Base-by-base conservation (phyloP, 1,140 invertebrate species). In the Harpegnathos saltator region DNA sequence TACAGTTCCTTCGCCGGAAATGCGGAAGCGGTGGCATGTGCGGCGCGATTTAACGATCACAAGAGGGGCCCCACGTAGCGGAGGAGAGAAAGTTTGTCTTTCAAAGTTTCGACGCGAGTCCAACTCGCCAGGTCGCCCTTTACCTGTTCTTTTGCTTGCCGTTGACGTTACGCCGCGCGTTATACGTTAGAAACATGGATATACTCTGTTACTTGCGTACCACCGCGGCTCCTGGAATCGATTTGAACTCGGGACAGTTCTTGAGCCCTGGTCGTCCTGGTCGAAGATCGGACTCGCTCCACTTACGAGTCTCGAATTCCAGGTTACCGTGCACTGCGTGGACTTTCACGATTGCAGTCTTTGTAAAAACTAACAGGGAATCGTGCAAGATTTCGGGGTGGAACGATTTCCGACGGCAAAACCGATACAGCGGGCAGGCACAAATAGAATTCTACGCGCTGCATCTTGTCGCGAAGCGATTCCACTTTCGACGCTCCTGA, bases 41-140 rank as follows among this genome's bases (percentile, higher is more conserved):
- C n/a, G 5, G 22, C 22, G 33, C 81, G 52, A 66, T 84, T 84
- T 66, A 44, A 83, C 48, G 68, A 82, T 54, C 69, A 50, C 54
- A 33, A 61, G 69, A 66, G 68, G 62, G 52, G 58, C 24, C n/a
- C n/a, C 48, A 66, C 50, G 56, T 63, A 58, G 68, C 50, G 52
- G 48, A n/a, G n/a, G n/a, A n/a, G 54, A 66, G 77, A 58, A 81
- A 65, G 68, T 63, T 84, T 26, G 38, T 58, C 44, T 38, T 48
- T 83, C 63, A 75, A 85, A 83, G 58, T 75, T 71, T 19, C 65
- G 48, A 56, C 54, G 73, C 62, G 61, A 85, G 65, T 75, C 80
- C 14, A 66, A 82, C 12, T 58, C n/a, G 38, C 48, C 3, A 9
- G 17, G 1, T 24, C 69, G 22, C 14, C 59, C 33, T 66, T 52